Base-by-base conservation (phyloP, 2,888 invertebrate genomes). In the Zhengitettix transpicula region DNA sequence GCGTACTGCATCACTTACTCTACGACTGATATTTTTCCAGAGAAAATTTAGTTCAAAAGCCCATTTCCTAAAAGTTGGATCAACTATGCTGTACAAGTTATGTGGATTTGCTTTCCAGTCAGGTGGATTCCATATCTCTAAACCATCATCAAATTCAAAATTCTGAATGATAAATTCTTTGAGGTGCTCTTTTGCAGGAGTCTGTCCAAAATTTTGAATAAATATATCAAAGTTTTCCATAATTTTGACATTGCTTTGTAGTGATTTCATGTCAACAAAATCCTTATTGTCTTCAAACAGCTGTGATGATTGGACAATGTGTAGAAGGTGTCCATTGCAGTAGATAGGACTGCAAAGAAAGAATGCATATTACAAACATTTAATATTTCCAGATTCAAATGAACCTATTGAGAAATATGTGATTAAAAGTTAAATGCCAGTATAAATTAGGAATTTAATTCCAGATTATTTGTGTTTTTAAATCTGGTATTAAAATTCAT, bases 211-310 rank as follows among this genome's bases (percentile, higher is more conserved):
- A 7, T 71, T 65, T 57, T 70, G 71, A 82, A 86, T 84, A 73
- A 89, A 80, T 10, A 75, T 70, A 7, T 78, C 71, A 69, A 87
- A 90, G 58, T 77, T 76, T 2, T 74, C 71, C 69, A 84, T 71
- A 1, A 86, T 85, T 66, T 79, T 77, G 64, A 83, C 80, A 1
- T 87, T 83, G 0, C 82, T 74, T 51, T 75, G 69, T 69, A 81
- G 85, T 66, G 91, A 75, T 74, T 89, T 87, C 88, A 89, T 89
- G 69, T 94, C 92, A 40, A 93, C 92, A 75, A 93, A 93, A 42
- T 89, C 88, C 73, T 93, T 94, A 44, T 90, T 91, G 75, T 94
- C 93, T 42, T 79, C 76, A 75, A 81, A 89, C 52, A 93, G 75
- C 51, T 80, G 79, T 1, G 87, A 83, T 83, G 86, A 86, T 76